Percentiles rank a stretch among this genome's conserved stretches.
Evolutionary conservation across 2,797 vertebrate species (phyloP).

Genomic region (Calcarius lapponicus): DNA sequence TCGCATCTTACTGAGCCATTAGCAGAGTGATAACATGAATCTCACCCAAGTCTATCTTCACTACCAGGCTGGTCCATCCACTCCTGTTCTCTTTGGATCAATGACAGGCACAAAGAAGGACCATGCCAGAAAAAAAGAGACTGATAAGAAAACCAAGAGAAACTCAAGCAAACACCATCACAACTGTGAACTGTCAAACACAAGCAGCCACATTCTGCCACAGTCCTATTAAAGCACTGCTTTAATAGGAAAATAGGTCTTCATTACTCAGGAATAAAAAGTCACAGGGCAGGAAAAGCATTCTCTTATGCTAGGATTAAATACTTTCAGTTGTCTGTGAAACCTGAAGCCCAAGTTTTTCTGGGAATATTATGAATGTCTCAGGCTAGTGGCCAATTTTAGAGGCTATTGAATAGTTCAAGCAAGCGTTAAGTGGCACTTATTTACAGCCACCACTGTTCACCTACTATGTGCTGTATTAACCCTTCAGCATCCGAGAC

Average conservation of each 20-base stretch:
- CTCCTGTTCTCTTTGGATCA: neutral
- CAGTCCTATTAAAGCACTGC: neutral
- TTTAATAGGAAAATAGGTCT: neutral
- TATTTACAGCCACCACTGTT: neutral
- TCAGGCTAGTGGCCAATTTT: neutral
- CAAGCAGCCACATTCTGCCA: neutral
- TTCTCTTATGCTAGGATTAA: neutral
- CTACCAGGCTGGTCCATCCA: neutral
- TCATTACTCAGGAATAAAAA: neutral
- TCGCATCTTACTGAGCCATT: neutral
- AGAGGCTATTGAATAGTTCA: neutral
- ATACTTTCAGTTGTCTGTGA: neutral
- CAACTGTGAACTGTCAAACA: neutral
- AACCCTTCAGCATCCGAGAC: neutral
- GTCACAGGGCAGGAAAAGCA: neutral
- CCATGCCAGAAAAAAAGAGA: neutral
- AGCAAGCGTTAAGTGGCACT: neutral
- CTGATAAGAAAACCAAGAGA: accelerated
- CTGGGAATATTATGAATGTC: neutral
- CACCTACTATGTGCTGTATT: neutral
- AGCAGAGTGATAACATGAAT: neutral
- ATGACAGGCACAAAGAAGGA: neutral
- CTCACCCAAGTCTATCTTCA: neutral
- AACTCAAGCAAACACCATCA: neutral
- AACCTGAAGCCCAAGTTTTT: neutral